Conservation (phyloP, 2,797 vertebrate genomes). For the Okamejei kenojei region DNA sequence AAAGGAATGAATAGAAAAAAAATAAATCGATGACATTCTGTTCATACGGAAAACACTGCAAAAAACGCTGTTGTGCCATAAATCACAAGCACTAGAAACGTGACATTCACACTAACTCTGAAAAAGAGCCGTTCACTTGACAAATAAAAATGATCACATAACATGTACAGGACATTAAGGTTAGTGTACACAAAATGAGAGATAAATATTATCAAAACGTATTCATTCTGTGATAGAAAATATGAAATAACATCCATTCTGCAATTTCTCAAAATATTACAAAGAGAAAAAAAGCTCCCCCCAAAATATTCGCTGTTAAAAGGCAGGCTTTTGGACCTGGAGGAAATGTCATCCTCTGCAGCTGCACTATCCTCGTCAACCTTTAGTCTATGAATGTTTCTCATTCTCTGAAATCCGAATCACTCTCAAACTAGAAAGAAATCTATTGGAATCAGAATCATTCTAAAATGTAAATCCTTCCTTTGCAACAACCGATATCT, state of each 20-base stretch:
- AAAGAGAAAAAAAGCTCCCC: background rate
- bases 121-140: background rate
- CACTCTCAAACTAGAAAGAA: background rate
- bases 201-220: background rate
- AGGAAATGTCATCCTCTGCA: slow-evolving; percentile 30
- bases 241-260: background rate
- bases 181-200: background rate
- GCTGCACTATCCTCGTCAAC: slow-evolving; percentile 13
- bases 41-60: background rate
- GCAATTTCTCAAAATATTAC: background rate
- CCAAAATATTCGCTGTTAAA: background rate
- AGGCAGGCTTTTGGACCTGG: slow-evolving; percentile 29
- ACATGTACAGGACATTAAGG: background rate
- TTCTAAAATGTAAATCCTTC: background rate
- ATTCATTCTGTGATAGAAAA: background rate
- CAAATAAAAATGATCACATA: background rate
- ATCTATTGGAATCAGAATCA: background rate
- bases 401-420: slow-evolving; percentile 21
- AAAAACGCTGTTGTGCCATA: background rate
- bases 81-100: background rate
- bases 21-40: background rate
- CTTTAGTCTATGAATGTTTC: slow-evolving; percentile 24
- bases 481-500: background rate
- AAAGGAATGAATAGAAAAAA: background rate
- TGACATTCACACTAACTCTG: background rate